Evolutionary conservation across 2,888 invertebrate genomes (phyloP).

Genomic region (Microplitis manilae): DNA sequence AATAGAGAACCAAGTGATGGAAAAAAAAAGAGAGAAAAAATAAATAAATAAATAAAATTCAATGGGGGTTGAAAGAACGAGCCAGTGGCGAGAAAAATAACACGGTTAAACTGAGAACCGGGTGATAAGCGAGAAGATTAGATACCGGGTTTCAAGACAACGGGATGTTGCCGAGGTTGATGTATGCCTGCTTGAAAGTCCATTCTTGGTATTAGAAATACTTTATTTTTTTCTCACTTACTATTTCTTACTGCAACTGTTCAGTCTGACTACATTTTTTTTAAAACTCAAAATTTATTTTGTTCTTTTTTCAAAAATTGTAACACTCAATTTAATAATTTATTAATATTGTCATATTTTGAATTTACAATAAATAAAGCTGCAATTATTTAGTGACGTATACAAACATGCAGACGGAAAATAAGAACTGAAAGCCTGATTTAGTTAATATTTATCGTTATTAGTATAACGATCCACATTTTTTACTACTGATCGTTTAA

Average conservation of each 20-base stretch:
- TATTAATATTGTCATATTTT: no score
- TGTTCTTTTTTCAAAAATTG: no score
- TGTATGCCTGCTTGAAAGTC: slow-evolving; percentile 71
- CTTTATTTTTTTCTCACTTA: slow-evolving; percentile 49
- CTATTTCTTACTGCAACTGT: slow-evolving; percentile 23
- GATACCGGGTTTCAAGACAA: slow-evolving; percentile 40
- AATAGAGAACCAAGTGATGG: slow-evolving; percentile 17
- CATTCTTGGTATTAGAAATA: slow-evolving; percentile 69
- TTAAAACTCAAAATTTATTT: no score
- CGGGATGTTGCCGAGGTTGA: slow-evolving; percentile 55
- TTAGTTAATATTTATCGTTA: no score
- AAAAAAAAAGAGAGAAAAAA: slow-evolving; percentile 38
- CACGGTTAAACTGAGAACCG: slow-evolving; percentile 28
- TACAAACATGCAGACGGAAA: no score
- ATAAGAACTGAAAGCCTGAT: no score
- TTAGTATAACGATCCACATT: neutral
- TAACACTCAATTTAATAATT: no score
- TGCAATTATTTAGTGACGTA: no score
- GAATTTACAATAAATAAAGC: no score
- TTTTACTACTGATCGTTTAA: slow-evolving; percentile 4
- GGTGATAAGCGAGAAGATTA: slow-evolving; percentile 44
- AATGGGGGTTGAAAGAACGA: slow-evolving; percentile 39
- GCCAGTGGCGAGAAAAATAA: neutral
- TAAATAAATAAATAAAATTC: slow-evolving; percentile 21
- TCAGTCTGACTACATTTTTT: no score